Evolutionary conservation across 2,888 invertebrate species (phyloP), one percentile per base, ranked within the genome.

Genomic region (Eupithecia subfuscata): DNA sequence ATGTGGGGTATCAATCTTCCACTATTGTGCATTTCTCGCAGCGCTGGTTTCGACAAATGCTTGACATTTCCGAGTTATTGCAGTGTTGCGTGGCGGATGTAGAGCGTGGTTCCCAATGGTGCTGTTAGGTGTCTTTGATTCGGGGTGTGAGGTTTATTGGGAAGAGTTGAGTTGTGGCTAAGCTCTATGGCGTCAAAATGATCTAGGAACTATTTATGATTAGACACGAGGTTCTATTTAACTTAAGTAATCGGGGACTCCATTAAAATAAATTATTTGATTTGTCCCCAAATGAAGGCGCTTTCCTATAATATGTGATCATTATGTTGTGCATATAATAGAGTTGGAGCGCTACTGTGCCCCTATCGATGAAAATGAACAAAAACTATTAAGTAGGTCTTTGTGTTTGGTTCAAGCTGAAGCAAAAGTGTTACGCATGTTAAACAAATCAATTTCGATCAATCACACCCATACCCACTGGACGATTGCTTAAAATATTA

Each of bases 1-100:
- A 79, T 80, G 80, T 76, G 80, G 83, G 79, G 79, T 85, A 88
- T 88, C 88, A 87, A 88, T 88, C 88, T 85, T 75, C 73, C 43
- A 72, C 80, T 76, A 82, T 83, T 83, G 82, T 83, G 78, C 78
- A 75, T 56, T 77, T 71, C 76, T 78, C 72, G 77, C 74, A 75
- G 75, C 74, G 77, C 74, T n/a, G 73, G 78, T 77, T 76, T 74
- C 79, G 81, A 81, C 80, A 79, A 80, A 81, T 80, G 77, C 79
- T 74, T 80, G 80, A 81, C 81, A 78, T 79, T 78, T 78, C 74
- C 78, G 75, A 81, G 78, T 78, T 80, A 79, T 80, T 80, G 80
- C 78, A 77, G 74, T 76, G 79, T 77, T 80, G 74, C 76, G 56
- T 75, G 77, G 73, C 77, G 64, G 77, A 72, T 74, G 77, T 74